Evolutionary conservation across 1,140 invertebrate species (phyloP), one percentile per base, ranked within the genome.

Genomic region (Zaprionus kolodkinae): DNA sequence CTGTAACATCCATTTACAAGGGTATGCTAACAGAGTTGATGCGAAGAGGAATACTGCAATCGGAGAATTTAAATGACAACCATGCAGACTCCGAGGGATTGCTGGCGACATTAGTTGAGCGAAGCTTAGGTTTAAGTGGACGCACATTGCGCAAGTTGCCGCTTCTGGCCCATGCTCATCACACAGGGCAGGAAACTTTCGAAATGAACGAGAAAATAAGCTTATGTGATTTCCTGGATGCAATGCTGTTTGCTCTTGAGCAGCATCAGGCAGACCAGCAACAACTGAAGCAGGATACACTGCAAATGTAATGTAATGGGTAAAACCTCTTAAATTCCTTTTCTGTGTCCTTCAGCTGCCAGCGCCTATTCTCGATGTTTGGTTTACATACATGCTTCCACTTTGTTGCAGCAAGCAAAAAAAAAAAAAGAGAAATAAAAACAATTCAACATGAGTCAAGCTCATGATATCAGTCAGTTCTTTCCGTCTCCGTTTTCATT

Each of bases 91-190:
- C 93, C 25, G 91, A 92, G 55, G 84, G 80, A n/a, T 75, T 91
- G 33, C 75, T 95, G 15, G 79, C 93, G 25, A 81, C 93, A 77
- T 91, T 94, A 45, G 93, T 93, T 52, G 92, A 93, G 52, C 93
- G 94, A 76, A 96, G 96, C 92, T 87, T 93, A 40, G 96, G 96
- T 11, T 81, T 98, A 9, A 99, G 97, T 93, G 98, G 97, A 10
- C 94, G 98, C 68, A 95, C 95, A 5, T 93, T 99, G 63, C 94
- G 97, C 43, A 98, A 98, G 93, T 94, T 99, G 74, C 97, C 98
- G 6, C 97, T 99, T 90, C 93, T 98, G 63, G 96, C 97, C 11
- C 94, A 96, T 78, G 96, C 96, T 21, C 92, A 95, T 38, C 93
- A 93, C 72, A 80, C 81, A 3, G 73, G 59, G 35, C 81, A 63